Evolutionary conservation across 2,888 invertebrate species (phyloP), one percentile per base, ranked within the genome.

Genomic region (Eilema griseolum): DNA sequence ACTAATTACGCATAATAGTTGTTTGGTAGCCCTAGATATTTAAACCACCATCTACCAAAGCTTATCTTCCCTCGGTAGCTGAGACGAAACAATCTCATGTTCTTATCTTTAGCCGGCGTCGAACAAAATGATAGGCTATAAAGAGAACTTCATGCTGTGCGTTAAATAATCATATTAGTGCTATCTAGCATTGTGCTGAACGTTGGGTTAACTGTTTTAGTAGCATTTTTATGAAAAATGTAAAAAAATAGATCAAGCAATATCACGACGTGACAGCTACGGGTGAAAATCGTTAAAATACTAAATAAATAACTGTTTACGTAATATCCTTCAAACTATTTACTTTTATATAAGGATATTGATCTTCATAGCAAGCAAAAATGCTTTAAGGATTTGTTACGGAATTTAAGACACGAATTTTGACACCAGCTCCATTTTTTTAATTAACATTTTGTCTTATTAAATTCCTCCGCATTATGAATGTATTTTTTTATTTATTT

Each of bases 101-200:
- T 37, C 31, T 73, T 82, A 78, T 79, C 78, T 78, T 80, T 72
- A 79, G 76, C 72, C 71, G 64, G 59, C 70, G 85, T 81, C 79
- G 71, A 79, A 77, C 78, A 71, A 86, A 89, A 89, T 87, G 73
- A 86, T 83, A 85, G 83, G 84, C 82, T 86, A 66, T 26, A 65
- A 73, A 83, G 78, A 82, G 78, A 79, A 82, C 79, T 82, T 87
- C 85, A 90, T 88, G 81, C 74, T 76, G 85, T 76, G 71, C 75
- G 80, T 86, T 86, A 84, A 41, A 78, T 69, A 65, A 72, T 73
- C 70, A 70, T 69, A 80, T 80, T 67, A 70, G 74, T 81, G 84
- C 76, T 71, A 83, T 74, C 73, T 46, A 59, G 72, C 74, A 62
- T 75, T 76, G 85, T 79, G 69, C 77, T 77, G 66, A 77, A 75